These are phyloP conservation scores for Ancistrus triradiatus DNA, from an alignment of 2,113 vertebrate genomes.

Conservation along the genomic window DNA sequence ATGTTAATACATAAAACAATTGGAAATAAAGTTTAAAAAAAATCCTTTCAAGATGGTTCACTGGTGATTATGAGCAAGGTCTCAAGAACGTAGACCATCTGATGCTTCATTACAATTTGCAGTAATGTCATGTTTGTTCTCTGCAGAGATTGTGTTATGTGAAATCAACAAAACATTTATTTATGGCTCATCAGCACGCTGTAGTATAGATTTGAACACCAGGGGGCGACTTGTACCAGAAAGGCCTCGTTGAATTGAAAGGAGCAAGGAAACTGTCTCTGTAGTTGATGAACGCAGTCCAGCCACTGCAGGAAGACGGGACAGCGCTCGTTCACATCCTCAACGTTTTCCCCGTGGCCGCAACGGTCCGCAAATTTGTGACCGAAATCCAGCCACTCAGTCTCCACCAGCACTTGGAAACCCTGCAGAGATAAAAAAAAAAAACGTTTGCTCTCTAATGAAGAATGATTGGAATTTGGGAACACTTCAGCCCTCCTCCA, in stretches of 20 bases:
- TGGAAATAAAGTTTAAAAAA: too few species aligned
- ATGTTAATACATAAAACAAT: too few species aligned
- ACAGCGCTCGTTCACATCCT: slow-evolving; percentile 94
- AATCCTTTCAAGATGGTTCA: too few species aligned
- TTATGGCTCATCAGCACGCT: background rate
- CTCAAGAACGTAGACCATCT: too few species aligned
- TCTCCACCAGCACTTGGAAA: slow-evolving; percentile 97
- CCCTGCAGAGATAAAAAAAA: slow-evolving; percentile 65
- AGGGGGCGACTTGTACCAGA: slow-evolving; percentile 74
- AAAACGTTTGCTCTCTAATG: too few species aligned
- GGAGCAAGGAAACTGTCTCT: slow-evolving; percentile 98
- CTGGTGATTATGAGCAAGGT: too few species aligned
- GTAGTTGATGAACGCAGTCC: slow-evolving; percentile 97
- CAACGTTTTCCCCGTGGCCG: slow-evolving; percentile 92
- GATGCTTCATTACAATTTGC: too few species aligned
- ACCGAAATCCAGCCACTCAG: slow-evolving; percentile 95
- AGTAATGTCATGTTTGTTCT: too few species aligned
- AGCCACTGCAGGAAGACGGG: slow-evolving; percentile 98
- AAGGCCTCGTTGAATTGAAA: slow-evolving; percentile 99
- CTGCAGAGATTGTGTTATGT: too few species aligned
- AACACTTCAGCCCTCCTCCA: too few species aligned
- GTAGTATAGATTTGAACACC: background rate
- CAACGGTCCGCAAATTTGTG: slow-evolving; percentile 98
- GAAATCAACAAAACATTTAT: too few species aligned
- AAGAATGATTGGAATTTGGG: too few species aligned